A percentile compares a stretch with the other conserved stretches of the same genome.
Evolutionary conservation across 35 echinoderm and acorn worm species (phyloP).

Genomic region (Patiria miniata): DNA sequence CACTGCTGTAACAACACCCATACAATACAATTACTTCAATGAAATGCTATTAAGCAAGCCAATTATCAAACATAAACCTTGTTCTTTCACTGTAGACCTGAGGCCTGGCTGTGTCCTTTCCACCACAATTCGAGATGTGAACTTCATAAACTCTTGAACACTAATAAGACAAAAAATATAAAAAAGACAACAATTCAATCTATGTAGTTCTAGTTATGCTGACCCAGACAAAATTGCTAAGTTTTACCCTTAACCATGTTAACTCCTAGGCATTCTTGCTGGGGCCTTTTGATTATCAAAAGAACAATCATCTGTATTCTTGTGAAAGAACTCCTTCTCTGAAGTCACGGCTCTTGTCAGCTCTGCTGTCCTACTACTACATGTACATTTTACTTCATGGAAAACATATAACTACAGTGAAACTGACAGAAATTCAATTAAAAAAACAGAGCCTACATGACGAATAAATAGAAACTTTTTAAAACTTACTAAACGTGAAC

Average conservation of each 20-base stretch:
- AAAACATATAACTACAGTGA: too few species aligned
- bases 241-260: not conserved
- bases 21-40: not conserved
- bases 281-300: not conserved
- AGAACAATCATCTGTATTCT: not conserved
- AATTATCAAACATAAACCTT: conserved; percentile 57
- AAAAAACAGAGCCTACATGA: too few species aligned
- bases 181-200: conserved; percentile 1
- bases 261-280: not conserved
- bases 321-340: not conserved
- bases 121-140: conserved; percentile 89
- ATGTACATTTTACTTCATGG: not conserved
- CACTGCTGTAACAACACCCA: not conserved
- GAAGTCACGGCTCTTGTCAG: not conserved
- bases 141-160: conserved; percentile 98
- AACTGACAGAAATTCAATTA: too few species aligned
- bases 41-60: not conserved
- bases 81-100: conserved; percentile 83
- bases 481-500: too few species aligned
- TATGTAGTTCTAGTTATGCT: not conserved
- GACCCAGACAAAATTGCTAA: not conserved
- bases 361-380: not conserved
- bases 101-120: conserved; percentile 75
- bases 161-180: conserved; percentile 29
- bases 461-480: too few species aligned